Base-by-base conservation (phyloP, 1,140 invertebrate genomes). In the Pteromalus puparum region DNA sequence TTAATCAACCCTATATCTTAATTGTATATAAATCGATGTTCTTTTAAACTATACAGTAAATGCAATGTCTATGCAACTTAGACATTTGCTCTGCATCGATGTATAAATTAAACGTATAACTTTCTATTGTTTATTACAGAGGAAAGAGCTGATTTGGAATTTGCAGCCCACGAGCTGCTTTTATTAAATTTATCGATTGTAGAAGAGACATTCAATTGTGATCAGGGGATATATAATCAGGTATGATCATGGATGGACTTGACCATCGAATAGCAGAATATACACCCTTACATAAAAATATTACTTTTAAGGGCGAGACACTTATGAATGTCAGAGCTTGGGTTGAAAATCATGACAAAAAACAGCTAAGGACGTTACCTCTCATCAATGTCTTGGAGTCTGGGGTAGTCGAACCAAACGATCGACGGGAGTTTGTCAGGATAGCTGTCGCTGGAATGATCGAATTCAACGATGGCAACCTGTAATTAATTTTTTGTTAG, bases 291-390 rank as follows among this genome's bases (percentile, higher is more conserved):
- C n/a, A 28, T 12, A 28, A 67, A 42, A 67, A 38, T 30, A 34
- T 67, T 30, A 24, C 70, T 34, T 72, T 72, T 53, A 70, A 78
- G 77, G 75, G 61, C 26, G n/a, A 65, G 18, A 77, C 34, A 15
- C 13, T 83, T 9, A 85, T 83, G 74, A 73, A 81, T 13, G 74
- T 84, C 9, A 70, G 70, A 82, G 46, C 48, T 72, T 87, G 79
- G 83, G 80, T 81, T 21, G 65, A 82, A 61, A 67, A 46, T 53
- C 30, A 82, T 13, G 80, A 81, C 42, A 53, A 15, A 28, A 75
- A 84, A 18, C 74, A 78, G 68, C 86, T 88, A 73, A 83, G 86
- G 72, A 75, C 87, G 72, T 77, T 34, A 15, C 68, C 65, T 9
- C 24, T 85, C 4, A 70, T 48, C 18, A 76, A 26, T 26, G 67